A percentile compares a stretch with the other conserved stretches of the same genome.
These are phyloP conservation scores for Paramormyrops kingsleyae DNA, from an alignment of 2,113 vertebrate genomes.

Conservation along the genomic window DNA sequence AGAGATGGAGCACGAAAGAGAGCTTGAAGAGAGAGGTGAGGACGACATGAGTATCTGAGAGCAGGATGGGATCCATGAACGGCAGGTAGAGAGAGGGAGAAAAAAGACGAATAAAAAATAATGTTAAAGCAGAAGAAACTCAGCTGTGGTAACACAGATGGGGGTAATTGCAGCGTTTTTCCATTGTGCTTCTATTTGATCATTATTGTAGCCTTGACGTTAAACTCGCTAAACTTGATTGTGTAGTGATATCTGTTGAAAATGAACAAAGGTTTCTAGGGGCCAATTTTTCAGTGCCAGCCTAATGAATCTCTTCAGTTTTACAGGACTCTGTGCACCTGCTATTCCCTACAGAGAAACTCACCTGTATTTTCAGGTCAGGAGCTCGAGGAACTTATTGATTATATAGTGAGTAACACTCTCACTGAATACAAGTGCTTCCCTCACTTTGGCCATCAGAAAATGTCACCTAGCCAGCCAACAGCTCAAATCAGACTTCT, in stretches of 20 bases:
- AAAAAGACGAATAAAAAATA: background rate
- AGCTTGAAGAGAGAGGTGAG: background rate
- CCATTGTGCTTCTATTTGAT: constrained; percentile 45
- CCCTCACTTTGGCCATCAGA: background rate
- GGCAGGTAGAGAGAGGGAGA: background rate
- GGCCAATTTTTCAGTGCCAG: background rate
- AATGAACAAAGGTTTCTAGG: constrained; percentile 36
- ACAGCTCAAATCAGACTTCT: background rate
- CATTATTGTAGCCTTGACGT: constrained; percentile 34
- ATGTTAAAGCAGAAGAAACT: too few species aligned
- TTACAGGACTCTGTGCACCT: background rate
- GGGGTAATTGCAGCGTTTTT: background rate
- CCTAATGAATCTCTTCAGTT: background rate
- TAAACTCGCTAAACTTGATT: constrained; percentile 49
- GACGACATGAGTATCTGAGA: background rate
- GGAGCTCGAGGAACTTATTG: background rate
- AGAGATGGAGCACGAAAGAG: background rate
- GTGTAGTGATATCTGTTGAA: constrained; percentile 31
- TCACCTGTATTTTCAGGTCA: constrained; percentile 3
- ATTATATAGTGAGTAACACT: background rate
- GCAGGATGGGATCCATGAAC: background rate
- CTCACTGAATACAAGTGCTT: background rate
- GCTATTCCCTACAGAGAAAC: background rate
- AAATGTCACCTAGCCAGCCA: constrained; percentile 7
- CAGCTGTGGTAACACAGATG: background rate